Percentiles rank a stretch among this genome's conserved stretches.
Evolutionary conservation across 2,113 vertebrate species (phyloP).

Genomic region (Aphelocoma coerulescens): DNA sequence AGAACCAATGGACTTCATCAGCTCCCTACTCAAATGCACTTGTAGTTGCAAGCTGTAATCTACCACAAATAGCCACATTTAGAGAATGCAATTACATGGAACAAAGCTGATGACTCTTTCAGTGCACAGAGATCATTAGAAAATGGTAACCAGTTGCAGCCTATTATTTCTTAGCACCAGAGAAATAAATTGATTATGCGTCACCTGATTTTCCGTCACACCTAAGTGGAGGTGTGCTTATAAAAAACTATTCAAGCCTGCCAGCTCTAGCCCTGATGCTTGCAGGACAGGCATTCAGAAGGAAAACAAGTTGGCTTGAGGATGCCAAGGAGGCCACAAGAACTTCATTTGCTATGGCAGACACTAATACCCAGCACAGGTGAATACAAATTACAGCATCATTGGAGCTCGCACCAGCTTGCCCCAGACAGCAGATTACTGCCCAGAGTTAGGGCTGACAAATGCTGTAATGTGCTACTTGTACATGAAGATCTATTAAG

Average conservation of each 20-base stretch:
- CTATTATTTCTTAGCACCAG: conserved; percentile 2
- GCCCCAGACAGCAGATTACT: neutral
- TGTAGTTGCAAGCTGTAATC: conserved; percentile 18
- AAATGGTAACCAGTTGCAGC: conserved; percentile 10
- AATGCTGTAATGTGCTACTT: neutral
- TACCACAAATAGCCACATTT: conserved; percentile 33
- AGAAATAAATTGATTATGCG: neutral
- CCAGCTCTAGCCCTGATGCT: neutral
- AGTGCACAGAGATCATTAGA: conserved; percentile 18
- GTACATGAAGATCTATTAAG: neutral
- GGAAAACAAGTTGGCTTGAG: neutral
- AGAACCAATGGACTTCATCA: conserved; percentile 7
- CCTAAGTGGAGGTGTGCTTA: neutral
- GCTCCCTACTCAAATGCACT: neutral
- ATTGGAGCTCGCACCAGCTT: neutral
- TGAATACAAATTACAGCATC: neutral
- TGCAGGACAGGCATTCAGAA: neutral
- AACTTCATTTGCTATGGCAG: neutral
- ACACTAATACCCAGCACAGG: neutral
- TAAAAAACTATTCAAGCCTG: neutral
- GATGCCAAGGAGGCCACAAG: neutral
- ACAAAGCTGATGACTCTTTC: conserved; percentile 52
- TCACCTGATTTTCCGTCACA: neutral
- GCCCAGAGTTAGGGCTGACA: neutral
- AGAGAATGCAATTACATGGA: conserved; percentile 30